Evolutionary conservation across 2,888 invertebrate species (phyloP), one percentile per base, ranked within the genome.

Genomic region (Eulithis prunata): DNA sequence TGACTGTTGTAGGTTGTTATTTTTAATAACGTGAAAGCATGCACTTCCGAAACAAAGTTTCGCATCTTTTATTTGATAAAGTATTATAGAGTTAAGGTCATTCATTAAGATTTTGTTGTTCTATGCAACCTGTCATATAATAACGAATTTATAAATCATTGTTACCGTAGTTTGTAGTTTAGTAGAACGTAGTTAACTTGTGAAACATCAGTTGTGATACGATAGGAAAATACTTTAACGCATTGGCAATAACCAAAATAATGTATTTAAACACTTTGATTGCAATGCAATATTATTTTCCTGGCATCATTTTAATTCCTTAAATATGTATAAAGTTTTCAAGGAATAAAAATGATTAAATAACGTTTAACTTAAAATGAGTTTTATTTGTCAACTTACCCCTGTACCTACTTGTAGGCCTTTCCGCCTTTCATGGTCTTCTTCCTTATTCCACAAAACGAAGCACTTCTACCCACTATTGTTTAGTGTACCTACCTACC

Each of bases 101-200:
- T 82, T 81, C 80, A 83, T 84, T 83, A 69, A 71, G 73, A 77
- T 65, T 70, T 70, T 75, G 84, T 87, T 88, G 83, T 84, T 70
- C 80, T 80, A 79, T 85, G 79, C 86, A 87, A 85, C 81, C 80
- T 68, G 80, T 86, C 87, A 85, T 86, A 85, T 83, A 85, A 82
- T 85, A 82, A 90, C 90, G 90, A 90, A 91, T 91, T 91, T 90
- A 91, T 88, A 83, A 85, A 84, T 83, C 80, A 88, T 86, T 90
- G 89, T 88, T 90, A 88, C 86, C 83, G 85, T 91, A 91, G 90
- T 89, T 74, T 82, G 82, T 90, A 90, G 87, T 78, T 64, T 59
- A 73, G 73, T 87, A 86, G 85, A 76, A 70, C 65, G 79, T 85
- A 85, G 83, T 75, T 66, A 78, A 71, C 77, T 74, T 77, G 71